Conservation (phyloP, 2,113 vertebrate species). For the Carassius carassius region DNA sequence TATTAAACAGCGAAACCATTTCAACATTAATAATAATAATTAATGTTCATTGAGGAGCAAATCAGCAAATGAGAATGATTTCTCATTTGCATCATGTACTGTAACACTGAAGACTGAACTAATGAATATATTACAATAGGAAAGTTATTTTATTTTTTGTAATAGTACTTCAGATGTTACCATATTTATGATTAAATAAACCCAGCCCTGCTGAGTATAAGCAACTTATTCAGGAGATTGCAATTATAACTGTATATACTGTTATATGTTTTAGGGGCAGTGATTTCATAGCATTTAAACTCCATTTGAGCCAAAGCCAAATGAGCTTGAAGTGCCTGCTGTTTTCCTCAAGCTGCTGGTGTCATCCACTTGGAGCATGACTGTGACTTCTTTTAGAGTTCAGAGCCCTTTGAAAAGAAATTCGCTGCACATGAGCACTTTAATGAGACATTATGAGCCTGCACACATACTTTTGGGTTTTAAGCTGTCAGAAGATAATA, state of each 20-base stretch:
- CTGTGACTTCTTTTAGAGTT: conserved; percentile 41
- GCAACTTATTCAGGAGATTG: not conserved
- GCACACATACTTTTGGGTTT: too few relatives aligned
- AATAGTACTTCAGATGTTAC: not conserved
- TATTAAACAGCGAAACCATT: too few relatives aligned
- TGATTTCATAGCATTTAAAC: not conserved
- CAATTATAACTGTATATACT: not conserved
- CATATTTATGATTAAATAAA: not conserved
- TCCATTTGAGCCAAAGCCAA: conserved; percentile 31
- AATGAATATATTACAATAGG: not conserved
- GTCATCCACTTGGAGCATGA: conserved; percentile 21
- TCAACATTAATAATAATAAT: too few relatives aligned
- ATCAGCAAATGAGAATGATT: too few relatives aligned
- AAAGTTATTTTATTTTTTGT: not conserved
- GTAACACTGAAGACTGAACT: too few relatives aligned
- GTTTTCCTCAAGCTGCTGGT: conserved; percentile 29
- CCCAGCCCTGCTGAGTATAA: not conserved
- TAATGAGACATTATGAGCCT: conserved; percentile 11
- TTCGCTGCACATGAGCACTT: not conserved
- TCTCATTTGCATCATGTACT: too few relatives aligned
- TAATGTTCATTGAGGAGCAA: too few relatives aligned
- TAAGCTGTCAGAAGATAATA: not conserved
- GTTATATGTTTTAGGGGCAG: not conserved
- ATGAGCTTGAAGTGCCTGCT: conserved; percentile 32
- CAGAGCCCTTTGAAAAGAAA: not conserved